These are phyloP conservation scores for Tapera naevia DNA, from an alignment of 2,797 vertebrate genomes.

Conservation along the genomic window DNA sequence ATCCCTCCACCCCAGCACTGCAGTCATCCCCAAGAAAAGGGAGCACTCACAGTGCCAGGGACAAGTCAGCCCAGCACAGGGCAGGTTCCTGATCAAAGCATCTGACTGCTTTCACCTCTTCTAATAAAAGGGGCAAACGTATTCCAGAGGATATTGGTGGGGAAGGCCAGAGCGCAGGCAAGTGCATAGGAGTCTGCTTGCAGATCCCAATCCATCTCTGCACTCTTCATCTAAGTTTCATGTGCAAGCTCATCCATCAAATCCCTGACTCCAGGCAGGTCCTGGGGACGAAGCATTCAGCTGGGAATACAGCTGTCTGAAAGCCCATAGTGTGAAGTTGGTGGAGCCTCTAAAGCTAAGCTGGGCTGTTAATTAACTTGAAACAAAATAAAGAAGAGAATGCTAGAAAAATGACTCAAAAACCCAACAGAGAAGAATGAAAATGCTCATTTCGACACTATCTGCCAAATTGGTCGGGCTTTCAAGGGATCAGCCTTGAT, in stretches of 20 bases:
- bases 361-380: neutral
- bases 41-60: neutral
- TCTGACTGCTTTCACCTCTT: accelerated
- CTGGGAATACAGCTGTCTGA: neutral
- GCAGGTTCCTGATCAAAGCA: neutral
- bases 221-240: neutral
- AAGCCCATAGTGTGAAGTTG: neutral
- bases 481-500: neutral
- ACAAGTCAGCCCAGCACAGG: accelerated
- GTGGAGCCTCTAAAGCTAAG: neutral
- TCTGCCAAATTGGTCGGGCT: neutral
- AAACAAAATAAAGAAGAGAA: neutral
- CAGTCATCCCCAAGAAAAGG: neutral
- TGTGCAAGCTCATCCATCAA: neutral
- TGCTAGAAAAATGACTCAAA: neutral
- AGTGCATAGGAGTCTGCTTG: neutral
- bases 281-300: neutral
- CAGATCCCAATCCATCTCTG: neutral
- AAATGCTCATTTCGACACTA: neutral
- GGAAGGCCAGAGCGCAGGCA: neutral
- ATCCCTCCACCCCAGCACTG: neutral
- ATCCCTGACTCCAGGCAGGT: neutral
- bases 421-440: neutral
- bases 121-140: accelerated
- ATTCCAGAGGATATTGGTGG: neutral